A percentile compares a stretch with the other conserved stretches of the same genome.
These are phyloP conservation scores for Chascanopsetta lugubris DNA, from an alignment of 2,113 vertebrate genomes.

Conservation along the genomic window DNA sequence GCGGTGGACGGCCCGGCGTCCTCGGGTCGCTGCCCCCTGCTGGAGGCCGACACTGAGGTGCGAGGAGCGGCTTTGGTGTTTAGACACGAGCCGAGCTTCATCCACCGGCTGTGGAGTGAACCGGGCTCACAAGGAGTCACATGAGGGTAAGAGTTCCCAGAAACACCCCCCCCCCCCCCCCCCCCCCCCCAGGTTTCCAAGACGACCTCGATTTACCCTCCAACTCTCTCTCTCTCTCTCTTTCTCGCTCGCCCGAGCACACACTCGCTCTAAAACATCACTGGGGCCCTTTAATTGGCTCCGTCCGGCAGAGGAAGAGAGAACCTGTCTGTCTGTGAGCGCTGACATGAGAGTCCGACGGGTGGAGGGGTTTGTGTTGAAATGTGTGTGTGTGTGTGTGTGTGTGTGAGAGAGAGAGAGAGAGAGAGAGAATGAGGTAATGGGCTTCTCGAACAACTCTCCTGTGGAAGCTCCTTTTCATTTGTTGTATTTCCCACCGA, in stretches of 20 bases:
- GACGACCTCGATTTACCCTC: constrained; percentile 53
- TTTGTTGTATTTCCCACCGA: constrained; percentile 65
- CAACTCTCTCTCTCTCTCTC: not conserved
- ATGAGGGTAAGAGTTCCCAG: constrained; percentile 24
- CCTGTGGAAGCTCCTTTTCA: constrained; percentile 57
- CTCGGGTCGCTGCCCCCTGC: too few species aligned
- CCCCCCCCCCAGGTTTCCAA: constrained; percentile 56
- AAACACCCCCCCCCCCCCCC: constrained; percentile 25
- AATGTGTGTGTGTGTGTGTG: not conserved
- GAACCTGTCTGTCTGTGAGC: constrained; percentile 54
- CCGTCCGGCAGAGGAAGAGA: constrained; percentile 44
- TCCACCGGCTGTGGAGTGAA: constrained; percentile 6
- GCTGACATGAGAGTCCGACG: constrained; percentile 49
- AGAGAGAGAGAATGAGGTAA: constrained; percentile 63
- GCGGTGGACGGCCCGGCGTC: too few species aligned
- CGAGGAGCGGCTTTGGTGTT: too few species aligned
- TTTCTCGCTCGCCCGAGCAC: constrained; percentile 56
- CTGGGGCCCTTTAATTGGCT: constrained; percentile 70
- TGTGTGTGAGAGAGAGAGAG: constrained; percentile 9
- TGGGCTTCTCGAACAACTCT: constrained; percentile 50
- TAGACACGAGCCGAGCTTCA: not conserved
- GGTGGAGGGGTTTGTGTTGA: not conserved
- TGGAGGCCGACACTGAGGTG: too few species aligned
- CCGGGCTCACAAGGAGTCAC: constrained; percentile 30
- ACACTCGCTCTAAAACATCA: constrained; percentile 59